Base-by-base conservation (phyloP, 2,888 invertebrate genomes). In the Oegoconia quadripuncta region DNA sequence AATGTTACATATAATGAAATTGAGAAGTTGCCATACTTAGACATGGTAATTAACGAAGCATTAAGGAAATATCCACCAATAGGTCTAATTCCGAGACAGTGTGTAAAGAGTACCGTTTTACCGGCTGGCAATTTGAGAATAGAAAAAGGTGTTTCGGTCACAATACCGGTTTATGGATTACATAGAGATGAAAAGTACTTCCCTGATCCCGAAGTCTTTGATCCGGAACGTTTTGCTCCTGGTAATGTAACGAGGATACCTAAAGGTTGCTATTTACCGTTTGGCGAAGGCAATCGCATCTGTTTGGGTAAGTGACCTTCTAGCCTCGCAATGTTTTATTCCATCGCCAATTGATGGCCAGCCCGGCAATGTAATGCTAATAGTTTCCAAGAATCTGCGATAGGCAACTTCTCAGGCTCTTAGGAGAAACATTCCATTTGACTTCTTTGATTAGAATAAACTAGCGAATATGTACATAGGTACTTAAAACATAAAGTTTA, bases 291-390 rank as follows among this genome's bases (percentile, higher is more conserved):
- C 27, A 83, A 86, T 29, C 67, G 89, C 18, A 74, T 74, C 48
- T 89, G 89, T 50, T 70, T 89, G 32, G 89, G 89, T 88, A 59
- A 73, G 74, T n/a, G n/a, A n/a, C n/a, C n/a, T n/a, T n/a, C n/a
- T n/a, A n/a, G n/a, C n/a, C n/a, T n/a, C n/a, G n/a, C n/a, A n/a
- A n/a, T n/a, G n/a, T n/a, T n/a, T n/a, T n/a, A n/a, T n/a, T n/a
- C n/a, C n/a, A n/a, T n/a, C n/a, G n/a, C n/a, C n/a, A n/a, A n/a
- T n/a, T n/a, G n/a, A n/a, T n/a, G n/a, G n/a, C n/a, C n/a, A n/a
- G n/a, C n/a, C n/a, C n/a, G n/a, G n/a, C n/a, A n/a, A n/a, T n/a
- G n/a, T n/a, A n/a, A n/a, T n/a, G n/a, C n/a, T n/a, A n/a, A n/a
- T n/a, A n/a, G n/a, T n/a, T n/a, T n/a, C n/a, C n/a, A n/a, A n/a